These are phyloP conservation scores for Nasonia longicornis DNA, from an alignment of 1,140 invertebrate species.

Conservation along the genomic window DNA sequence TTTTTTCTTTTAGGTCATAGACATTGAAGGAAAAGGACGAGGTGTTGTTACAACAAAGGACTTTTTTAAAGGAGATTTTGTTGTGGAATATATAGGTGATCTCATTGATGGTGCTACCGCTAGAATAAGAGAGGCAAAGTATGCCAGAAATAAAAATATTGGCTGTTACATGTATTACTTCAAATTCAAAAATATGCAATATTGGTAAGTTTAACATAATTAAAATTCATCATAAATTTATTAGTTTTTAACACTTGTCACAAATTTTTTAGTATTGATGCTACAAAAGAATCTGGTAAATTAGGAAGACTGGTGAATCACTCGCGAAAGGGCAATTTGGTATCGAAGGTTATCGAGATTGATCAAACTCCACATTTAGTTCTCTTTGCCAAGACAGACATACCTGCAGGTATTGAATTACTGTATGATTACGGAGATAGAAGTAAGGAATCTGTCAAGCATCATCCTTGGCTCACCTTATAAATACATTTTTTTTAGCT, in stretches of 20 bases:
- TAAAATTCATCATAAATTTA: neutral
- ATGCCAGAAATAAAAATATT: constrained; percentile 86
- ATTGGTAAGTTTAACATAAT: constrained; percentile 81
- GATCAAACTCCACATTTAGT: constrained; percentile 86
- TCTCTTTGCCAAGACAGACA: constrained; percentile 89
- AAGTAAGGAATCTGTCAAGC: constrained; percentile 85
- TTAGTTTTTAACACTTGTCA: constrained; percentile 3
- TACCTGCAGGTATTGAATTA: constrained; percentile 89
- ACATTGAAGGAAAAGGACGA: constrained; percentile 81
- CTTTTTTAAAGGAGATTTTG: constrained; percentile 91
- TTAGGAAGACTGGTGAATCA: constrained; percentile 97
- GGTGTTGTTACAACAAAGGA: constrained; percentile 82
- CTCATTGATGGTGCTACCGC: constrained; percentile 88
- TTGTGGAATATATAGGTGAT: constrained; percentile 97
- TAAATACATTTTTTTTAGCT: constrained; percentile 60
- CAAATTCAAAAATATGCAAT: constrained; percentile 87
- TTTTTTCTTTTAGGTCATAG: constrained; percentile 68
- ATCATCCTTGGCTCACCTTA: constrained; percentile 95
- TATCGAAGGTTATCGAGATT: constrained; percentile 86
- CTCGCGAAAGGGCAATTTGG: constrained; percentile 90
- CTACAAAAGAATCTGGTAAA: constrained; percentile 89
- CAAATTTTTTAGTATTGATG: constrained; percentile 85
- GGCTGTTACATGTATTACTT: constrained; percentile 99
- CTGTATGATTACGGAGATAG: constrained; percentile 98
- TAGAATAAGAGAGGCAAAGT: constrained; percentile 83